phyloP scores from a whole-genome alignment of 1,140 invertebrate species.

The Ceratitis capitata region DNA sequence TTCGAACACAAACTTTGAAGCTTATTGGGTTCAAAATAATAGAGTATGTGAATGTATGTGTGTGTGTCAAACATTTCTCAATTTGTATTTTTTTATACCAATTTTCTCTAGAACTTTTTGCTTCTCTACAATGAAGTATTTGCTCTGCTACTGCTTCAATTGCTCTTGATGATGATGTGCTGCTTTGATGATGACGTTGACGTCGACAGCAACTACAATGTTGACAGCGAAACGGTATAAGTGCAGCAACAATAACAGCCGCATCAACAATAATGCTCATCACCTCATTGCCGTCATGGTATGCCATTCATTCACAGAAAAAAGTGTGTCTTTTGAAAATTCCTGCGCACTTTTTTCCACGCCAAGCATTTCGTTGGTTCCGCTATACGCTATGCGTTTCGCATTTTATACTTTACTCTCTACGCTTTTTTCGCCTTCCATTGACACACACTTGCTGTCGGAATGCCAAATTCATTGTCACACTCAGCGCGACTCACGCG shows the following conservation, averaged over 20 bases:
- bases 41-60: neutral
- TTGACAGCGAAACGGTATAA: neutral
- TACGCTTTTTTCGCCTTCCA: too few species aligned
- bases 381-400: too few species aligned
- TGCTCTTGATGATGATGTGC: neutral
- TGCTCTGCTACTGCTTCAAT: neutral
- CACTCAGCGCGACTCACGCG: neutral
- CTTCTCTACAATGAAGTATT: neutral
- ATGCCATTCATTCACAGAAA: constrained; percentile 10
- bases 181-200: neutral
- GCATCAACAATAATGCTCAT: neutral
- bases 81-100: neutral
- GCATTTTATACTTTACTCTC: too few species aligned
- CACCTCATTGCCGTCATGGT: neutral
- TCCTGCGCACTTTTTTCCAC: constrained; percentile 18
- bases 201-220: neutral
- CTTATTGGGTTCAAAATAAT: too few species aligned
- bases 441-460: neutral
- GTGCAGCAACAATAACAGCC: neutral
- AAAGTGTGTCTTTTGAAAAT: constrained; percentile 16
- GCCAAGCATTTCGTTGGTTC: neutral
- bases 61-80: neutral
- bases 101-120: neutral
- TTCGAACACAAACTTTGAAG: too few species aligned
- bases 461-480: neutral